Evolutionary conservation across 2,888 invertebrate genomes (phyloP).

Genomic region (Noctua janthe): DNA sequence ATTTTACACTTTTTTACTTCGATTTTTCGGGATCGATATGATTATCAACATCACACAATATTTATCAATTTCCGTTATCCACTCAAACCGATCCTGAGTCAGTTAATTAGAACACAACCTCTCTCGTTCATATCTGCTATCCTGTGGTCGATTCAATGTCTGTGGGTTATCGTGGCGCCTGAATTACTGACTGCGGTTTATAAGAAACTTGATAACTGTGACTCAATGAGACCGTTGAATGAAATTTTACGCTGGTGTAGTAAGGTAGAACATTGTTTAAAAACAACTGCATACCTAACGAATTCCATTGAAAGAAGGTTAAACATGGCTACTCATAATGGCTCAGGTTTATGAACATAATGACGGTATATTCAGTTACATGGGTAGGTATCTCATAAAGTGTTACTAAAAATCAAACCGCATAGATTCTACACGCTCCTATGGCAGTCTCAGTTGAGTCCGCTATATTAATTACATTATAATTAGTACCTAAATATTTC

Average conservation of each 20-base stretch:
- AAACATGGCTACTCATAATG: not conserved
- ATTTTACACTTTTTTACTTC: not conserved
- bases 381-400: not conserved
- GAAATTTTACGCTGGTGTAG: not conserved
- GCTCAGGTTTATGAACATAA: not conserved
- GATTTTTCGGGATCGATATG: not conserved
- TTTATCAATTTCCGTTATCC: not conserved
- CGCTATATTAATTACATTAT: not conserved
- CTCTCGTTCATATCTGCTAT: slow-evolving; percentile 9
- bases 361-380: not conserved
- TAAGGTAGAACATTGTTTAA: not conserved
- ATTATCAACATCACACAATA: not conserved
- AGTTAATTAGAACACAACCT: not conserved
- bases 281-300: not conserved
- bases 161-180: slow-evolving; percentile 40
- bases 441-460: not conserved
- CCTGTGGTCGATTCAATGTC: slow-evolving; percentile 40
- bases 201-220: slow-evolving; percentile 37
- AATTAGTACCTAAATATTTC: not conserved
- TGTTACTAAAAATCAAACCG: not conserved
- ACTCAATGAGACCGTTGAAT: slow-evolving; percentile 11
- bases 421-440: not conserved
- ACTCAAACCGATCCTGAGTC: not conserved
- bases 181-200: slow-evolving; percentile 32
- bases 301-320: not conserved